phyloP scores from a whole-genome alignment of 2,888 invertebrate genomes.

The Sphaerophoria rueppellii region DNA sequence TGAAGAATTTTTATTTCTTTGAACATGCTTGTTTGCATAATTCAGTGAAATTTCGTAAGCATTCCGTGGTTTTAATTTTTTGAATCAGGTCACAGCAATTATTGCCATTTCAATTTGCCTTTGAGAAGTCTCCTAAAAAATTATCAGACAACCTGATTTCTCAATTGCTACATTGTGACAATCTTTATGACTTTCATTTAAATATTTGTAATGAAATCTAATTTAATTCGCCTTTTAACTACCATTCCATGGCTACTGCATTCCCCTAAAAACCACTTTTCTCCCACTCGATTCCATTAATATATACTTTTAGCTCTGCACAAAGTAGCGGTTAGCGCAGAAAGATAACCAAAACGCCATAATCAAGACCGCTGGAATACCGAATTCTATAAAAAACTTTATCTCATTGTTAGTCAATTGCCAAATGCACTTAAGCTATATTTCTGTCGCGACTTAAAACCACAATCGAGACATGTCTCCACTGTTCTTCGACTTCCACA shows the following conservation, averaged over 20 bases:
- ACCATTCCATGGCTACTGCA: background rate
- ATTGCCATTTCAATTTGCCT: no score
- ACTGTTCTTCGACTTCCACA: slow-evolving; percentile 22
- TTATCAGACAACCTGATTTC: no score
- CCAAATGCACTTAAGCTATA: slow-evolving; percentile 69
- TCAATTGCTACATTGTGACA: background rate
- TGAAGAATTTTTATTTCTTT: no score
- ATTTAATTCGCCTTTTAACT: slow-evolving; percentile 21
- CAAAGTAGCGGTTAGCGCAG: background rate
- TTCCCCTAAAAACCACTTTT: background rate
- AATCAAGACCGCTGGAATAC: slow-evolving; percentile 17
- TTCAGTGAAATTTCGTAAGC: no score
- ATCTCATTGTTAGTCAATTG: slow-evolving; percentile 61
- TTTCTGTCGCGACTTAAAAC: slow-evolving; percentile 60
- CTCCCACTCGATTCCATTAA: slow-evolving; percentile 13
- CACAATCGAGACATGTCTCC: slow-evolving; percentile 61
- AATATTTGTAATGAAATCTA: slow-evolving; percentile 15
- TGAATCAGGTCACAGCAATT: no score
- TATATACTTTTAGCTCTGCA: background rate
- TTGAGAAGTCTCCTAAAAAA: no score
- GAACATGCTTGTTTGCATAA: no score
- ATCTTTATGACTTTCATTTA: background rate
- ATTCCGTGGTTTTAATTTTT: no score
- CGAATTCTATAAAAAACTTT: slow-evolving; percentile 56
- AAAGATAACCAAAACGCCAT: background rate